phyloP scores from a whole-genome alignment of 2,888 invertebrate species.

The Trissonchulus sp. region DNA sequence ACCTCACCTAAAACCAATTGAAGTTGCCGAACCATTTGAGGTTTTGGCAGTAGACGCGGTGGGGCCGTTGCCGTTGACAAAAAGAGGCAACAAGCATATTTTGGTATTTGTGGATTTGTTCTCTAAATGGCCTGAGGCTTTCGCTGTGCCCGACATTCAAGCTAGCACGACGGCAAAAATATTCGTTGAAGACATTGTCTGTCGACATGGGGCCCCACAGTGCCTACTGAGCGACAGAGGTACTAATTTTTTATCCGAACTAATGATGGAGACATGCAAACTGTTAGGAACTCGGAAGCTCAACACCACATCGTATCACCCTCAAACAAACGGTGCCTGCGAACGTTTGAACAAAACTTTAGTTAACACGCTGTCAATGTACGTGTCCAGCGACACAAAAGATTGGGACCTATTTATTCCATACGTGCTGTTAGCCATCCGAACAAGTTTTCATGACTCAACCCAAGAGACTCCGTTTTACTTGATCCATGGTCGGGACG shows the following conservation, averaged over 20 bases:
- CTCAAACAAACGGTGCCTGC: conserved; percentile 36
- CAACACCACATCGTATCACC: conserved; percentile 34
- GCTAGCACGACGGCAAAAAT: conserved; percentile 42
- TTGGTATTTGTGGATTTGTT: conserved; percentile 36
- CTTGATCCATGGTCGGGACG: conserved; percentile 35
- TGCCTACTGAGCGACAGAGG: conserved; percentile 38
- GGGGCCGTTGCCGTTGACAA: conserved; percentile 37
- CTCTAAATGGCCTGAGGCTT: conserved; percentile 37
- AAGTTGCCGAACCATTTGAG: conserved; percentile 4
- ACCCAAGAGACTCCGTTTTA: conserved; percentile 37
- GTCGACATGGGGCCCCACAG: conserved; percentile 36
- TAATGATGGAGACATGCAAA: conserved; percentile 31
- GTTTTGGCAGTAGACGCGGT: not conserved
- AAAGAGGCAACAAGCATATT: conserved; percentile 37
- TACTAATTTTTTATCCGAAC: conserved; percentile 34
- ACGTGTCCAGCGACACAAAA: not conserved
- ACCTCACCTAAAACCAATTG: not conserved
- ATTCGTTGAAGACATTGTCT: conserved; percentile 34
- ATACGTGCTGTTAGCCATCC: conserved; percentile 40
- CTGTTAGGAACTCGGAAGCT: conserved; percentile 30
- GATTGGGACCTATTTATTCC: conserved; percentile 43
- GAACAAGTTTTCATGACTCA: conserved; percentile 34
- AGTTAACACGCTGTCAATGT: not conserved
- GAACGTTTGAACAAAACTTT: conserved; percentile 42
- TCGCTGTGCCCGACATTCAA: conserved; percentile 44